phyloP scores from a whole-genome alignment of 2,113 vertebrate genomes.

The Oriolus oriolus region DNA sequence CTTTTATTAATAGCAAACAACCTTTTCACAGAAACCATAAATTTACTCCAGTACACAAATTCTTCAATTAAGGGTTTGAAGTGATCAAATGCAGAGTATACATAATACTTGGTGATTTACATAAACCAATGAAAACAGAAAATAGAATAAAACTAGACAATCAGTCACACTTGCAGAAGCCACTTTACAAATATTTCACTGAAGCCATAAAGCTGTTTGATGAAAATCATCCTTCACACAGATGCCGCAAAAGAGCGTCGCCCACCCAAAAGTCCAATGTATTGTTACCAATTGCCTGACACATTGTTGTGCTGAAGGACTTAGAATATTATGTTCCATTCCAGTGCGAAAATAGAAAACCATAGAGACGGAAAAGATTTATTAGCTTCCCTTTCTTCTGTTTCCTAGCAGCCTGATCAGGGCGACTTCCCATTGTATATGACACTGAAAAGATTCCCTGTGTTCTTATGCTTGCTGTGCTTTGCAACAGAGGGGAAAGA shows the following conservation, averaged over 20 bases:
- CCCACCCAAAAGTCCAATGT: neutral
- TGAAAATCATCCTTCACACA: conserved; percentile 32
- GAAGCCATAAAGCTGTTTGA: neutral
- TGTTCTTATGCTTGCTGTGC: neutral
- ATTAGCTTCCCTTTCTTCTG: conserved; percentile 38
- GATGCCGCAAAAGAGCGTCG: neutral
- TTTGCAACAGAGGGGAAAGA: neutral
- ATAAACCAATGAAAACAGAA: conserved; percentile 21
- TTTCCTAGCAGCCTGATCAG: neutral
- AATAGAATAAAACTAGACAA: neutral
- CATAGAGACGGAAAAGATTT: conserved; percentile 36
- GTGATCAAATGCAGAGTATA: neutral
- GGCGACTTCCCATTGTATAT: neutral
- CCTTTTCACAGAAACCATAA: neutral
- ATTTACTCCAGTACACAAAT: neutral
- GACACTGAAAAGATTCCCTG: neutral
- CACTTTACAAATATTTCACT: conserved; percentile 13
- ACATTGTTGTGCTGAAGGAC: neutral
- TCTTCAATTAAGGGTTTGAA: neutral
- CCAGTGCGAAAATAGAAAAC: conserved; percentile 51
- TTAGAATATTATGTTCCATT: conserved; percentile 41
- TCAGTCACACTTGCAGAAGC: conserved; percentile 19
- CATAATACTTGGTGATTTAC: neutral
- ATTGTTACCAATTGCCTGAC: conserved; percentile 32
- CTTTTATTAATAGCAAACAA: conserved; percentile 17